Conservation (phyloP, 2,888 invertebrate species). For the Polydesmus complanatus region DNA sequence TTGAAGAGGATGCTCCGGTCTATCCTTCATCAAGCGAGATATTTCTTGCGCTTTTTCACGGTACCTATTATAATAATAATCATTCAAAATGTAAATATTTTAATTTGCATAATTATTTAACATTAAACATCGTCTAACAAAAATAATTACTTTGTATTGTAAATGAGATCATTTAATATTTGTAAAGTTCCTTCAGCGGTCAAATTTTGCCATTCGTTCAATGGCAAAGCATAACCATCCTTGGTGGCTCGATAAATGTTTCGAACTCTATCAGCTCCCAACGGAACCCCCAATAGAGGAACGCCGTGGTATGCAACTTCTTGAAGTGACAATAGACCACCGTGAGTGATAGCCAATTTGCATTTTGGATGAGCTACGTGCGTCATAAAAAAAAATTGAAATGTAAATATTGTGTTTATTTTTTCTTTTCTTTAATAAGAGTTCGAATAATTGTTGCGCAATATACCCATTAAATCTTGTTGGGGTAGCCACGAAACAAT, state of each 20-base stretch:
- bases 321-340: constrained; percentile 7
- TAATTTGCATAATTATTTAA: background rate
- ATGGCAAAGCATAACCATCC: constrained; percentile 3
- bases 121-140: no score
- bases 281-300: constrained; percentile 9
- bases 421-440: background rate
- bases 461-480: constrained; percentile 9
- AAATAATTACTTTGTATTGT: constrained; percentile 5
- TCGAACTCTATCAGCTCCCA: constrained; percentile 7
- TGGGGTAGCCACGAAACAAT: constrained; percentile 9
- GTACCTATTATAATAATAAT: constrained; percentile 1
- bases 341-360: constrained; percentile 12
- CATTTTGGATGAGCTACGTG: constrained; percentile 13
- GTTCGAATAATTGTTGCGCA: background rate
- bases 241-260: constrained; percentile 3
- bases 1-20: constrained; percentile 1
- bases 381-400: background rate
- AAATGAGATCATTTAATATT: background rate
- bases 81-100: background rate
- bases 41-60: constrained; percentile 1
- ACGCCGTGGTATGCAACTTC: constrained; percentile 12
- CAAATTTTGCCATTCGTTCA: constrained; percentile 1
- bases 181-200: constrained; percentile 6
- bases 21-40: constrained; percentile 7
- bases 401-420: background rate